These are phyloP conservation scores for Ispidina lecontei DNA, from an alignment of 2,797 vertebrate genomes.

Conservation along the genomic window DNA sequence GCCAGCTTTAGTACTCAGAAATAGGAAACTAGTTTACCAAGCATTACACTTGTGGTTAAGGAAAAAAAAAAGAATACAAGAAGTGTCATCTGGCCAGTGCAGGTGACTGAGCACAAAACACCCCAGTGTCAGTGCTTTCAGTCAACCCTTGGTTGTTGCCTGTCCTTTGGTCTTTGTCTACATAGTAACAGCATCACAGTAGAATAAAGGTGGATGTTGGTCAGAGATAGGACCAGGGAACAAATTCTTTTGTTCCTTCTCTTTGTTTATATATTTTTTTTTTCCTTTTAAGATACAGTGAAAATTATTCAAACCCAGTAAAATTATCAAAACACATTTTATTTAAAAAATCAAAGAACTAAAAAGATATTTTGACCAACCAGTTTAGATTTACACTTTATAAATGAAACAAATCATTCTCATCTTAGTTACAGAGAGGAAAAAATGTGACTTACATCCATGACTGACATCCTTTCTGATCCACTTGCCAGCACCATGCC, in stretches of 20 bases:
- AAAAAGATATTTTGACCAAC: neutral
- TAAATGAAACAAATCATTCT: neutral
- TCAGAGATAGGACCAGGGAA: neutral
- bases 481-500: neutral
- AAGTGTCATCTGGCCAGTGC: neutral
- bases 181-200: accelerated
- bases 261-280: neutral
- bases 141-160: neutral
- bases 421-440: neutral
- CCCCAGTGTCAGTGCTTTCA: neutral
- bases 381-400: neutral
- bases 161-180: neutral
- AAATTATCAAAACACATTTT: neutral
- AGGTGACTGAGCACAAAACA: neutral
- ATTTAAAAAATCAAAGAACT: neutral
- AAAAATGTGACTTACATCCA: neutral
- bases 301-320: neutral
- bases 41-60: neutral
- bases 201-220: no score
- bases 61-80: neutral
- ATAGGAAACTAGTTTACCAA: neutral
- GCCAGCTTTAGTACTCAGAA: neutral
- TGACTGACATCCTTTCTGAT: neutral
- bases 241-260: neutral
- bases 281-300: neutral